Percentiles rank a stretch among this genome's conserved stretches.
Conservation (phyloP, 2,113 vertebrate genomes). For the Cavia aperea region DNA sequence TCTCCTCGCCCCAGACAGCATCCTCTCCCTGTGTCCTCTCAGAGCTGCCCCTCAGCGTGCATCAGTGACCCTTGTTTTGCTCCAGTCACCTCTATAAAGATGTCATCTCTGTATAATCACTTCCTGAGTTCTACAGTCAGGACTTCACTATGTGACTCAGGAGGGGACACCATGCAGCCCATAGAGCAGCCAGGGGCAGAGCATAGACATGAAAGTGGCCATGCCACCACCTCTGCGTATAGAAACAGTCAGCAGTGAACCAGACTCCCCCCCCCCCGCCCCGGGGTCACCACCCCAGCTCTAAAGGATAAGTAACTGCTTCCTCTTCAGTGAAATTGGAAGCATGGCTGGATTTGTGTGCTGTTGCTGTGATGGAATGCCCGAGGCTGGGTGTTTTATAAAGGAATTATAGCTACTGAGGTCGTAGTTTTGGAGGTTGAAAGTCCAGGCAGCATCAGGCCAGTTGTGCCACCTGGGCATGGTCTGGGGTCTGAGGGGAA, state of each 20-base stretch:
- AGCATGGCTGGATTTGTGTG: neutral
- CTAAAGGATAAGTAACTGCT: neutral
- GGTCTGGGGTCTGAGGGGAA: neutral
- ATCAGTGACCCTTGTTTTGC: neutral
- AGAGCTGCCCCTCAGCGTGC: neutral
- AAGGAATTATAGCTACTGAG: neutral
- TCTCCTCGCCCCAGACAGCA: neutral
- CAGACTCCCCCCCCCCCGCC: neutral
- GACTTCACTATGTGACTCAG: neutral
- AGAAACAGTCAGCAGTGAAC: too few relatives aligned
- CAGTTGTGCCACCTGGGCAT: neutral
- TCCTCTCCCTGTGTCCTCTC: neutral
- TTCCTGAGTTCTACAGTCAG: too few relatives aligned
- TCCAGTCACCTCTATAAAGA: neutral
- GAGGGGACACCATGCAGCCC: too few relatives aligned
- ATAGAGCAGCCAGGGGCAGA: neutral
- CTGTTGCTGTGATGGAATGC: neutral
- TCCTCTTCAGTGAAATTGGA: neutral
- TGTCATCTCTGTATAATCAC: neutral
- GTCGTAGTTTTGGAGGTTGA: neutral
- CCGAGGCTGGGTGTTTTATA: neutral
- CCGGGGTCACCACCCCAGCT: neutral
- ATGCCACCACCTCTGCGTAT: neutral
- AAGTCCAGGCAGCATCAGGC: neutral
- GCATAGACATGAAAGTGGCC: fast-evolving